Conservation (phyloP, 2,797 vertebrate genomes). For the Carduelis carduelis region DNA sequence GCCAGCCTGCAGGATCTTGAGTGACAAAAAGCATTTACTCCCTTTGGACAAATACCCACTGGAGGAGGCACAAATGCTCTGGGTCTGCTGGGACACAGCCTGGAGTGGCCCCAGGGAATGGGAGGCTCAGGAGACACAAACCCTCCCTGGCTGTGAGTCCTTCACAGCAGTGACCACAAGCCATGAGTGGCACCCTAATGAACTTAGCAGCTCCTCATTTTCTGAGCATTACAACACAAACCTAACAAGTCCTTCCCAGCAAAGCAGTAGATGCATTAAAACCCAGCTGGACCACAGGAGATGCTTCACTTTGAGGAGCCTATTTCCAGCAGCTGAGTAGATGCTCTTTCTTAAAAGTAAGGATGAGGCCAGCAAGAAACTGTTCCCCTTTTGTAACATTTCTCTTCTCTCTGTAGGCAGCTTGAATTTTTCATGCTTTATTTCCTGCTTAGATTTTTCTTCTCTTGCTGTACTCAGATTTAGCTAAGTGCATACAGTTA, state of each 20-base stretch:
- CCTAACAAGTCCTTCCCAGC: background rate
- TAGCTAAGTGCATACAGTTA: background rate
- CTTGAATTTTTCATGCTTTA: background rate
- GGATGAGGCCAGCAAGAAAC: conserved; percentile 13
- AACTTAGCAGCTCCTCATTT: conserved; percentile 21
- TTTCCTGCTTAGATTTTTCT: conserved; percentile 1
- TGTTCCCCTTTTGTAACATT: conserved; percentile 12
- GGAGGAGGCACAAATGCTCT: background rate
- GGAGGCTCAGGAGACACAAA: background rate
- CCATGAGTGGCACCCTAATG: background rate
- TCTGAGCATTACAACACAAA: background rate
- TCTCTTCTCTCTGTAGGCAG: background rate
- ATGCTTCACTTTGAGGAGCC: background rate
- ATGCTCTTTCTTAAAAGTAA: conserved; percentile 26
- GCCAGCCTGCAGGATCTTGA: background rate
- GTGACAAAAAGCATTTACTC: background rate
- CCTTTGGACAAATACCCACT: background rate
- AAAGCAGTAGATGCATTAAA: background rate
- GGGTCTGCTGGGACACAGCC: background rate
- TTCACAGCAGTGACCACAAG: background rate
- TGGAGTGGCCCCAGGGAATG: rapidly evolving
- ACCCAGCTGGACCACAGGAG: background rate
- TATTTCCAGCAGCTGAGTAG: background rate
- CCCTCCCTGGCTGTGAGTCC: background rate
- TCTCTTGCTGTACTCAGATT: background rate